Evolutionary conservation across 2,797 vertebrate genomes (phyloP).

Genomic region (Artibeus lituratus): DNA sequence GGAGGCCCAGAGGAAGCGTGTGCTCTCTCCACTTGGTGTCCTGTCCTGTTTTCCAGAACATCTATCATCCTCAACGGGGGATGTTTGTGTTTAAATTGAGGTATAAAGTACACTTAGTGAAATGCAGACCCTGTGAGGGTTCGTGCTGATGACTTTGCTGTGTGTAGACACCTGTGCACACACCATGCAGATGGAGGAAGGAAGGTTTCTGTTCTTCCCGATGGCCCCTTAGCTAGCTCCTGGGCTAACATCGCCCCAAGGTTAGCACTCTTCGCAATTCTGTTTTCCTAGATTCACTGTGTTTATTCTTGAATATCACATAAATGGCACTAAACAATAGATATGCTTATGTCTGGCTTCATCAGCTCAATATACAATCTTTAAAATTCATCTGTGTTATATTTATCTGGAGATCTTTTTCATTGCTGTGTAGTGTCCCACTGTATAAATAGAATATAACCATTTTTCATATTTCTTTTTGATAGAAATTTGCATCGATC

Average conservation of each 20-base stretch:
- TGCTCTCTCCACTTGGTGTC: background rate
- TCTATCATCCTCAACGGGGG: background rate
- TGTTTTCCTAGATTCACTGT: background rate
- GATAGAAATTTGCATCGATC: background rate
- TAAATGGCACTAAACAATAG: background rate
- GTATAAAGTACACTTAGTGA: background rate
- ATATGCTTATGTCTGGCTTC: background rate
- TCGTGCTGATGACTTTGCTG: background rate
- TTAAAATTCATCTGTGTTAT: background rate
- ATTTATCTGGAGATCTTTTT: background rate
- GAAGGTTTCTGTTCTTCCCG: background rate
- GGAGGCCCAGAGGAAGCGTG: background rate
- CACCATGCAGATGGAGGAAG: background rate
- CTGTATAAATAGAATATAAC: background rate
- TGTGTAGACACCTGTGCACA: fast-evolving
- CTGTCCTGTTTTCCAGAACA: background rate
- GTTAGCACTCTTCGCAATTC: background rate
- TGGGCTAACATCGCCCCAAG: background rate
- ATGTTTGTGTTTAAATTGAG: background rate
- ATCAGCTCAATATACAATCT: background rate
- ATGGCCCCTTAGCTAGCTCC: too few species aligned
- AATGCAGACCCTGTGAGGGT: background rate
- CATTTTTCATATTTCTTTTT: background rate
- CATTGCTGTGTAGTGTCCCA: too few species aligned
- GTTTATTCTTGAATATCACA: background rate